Base-by-base conservation (phyloP, 2,113 vertebrate species). In the Microtus richardsoni region DNA sequence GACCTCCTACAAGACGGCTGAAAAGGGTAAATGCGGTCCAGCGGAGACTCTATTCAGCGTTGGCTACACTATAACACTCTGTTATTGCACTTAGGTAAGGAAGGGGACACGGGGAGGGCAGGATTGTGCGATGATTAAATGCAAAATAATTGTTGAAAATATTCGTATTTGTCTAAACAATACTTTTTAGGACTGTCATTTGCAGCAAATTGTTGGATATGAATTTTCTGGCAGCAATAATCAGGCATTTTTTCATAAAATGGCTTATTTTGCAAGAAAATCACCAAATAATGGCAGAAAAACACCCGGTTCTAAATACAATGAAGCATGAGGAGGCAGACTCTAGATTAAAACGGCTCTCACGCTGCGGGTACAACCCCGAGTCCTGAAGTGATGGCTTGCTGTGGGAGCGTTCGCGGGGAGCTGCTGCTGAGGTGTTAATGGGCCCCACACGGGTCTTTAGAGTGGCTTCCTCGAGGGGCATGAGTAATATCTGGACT, bases 211-310 rank as follows among this genome's bases (percentile, higher is more conserved):
- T 62, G 94, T 88, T 91, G 94, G 97, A 94, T 95, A 96, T 96
- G 95, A 96, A 96, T 98, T 95, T 91, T 4, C 91, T 77, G 64
- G 96, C 97, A 97, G 97, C 95, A 95, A 96, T 94, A 68, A 97
- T 97, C 92, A 33, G 10, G 88, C 96, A 79, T 96, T 96, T 95
- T 95, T 97, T 94, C 49, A 95, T 96, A 97, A 97, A 98, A 97
- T 97, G 98, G 97, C 97, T 98, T 98, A 96, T 80, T 58, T 90
- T 96, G 94, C 95, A 97, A 97, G 97, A 96, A 98, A 98, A 98
- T 4, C 80, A 1, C 95, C 96, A 97, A 98, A 97, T 95, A 96
- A 95, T 75, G 94, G 96, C 94, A 89, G 95, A 94, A 98, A 98
- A 97, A 97, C 95, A 97, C 95, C 94, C 44, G 0, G 66, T 93